Evolutionary conservation across 1,140 invertebrate genomes (phyloP).

Genomic region (Thalassaphorura encarpata): DNA sequence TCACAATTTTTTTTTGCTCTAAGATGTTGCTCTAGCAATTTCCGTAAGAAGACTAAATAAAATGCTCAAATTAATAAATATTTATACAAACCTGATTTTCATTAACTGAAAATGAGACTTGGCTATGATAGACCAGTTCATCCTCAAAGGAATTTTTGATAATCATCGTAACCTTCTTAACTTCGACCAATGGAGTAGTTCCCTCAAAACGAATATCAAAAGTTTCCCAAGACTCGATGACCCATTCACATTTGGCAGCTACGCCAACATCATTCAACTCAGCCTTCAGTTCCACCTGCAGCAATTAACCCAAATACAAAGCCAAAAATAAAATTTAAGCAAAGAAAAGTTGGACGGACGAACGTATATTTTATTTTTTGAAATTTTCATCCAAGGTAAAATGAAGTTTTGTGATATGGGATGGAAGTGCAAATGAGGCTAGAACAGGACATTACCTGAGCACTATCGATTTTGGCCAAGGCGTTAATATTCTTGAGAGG

Average conservation of each 20-base stretch:
- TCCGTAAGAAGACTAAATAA: too few relatives aligned
- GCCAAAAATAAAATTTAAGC: neutral
- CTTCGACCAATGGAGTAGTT: slow-evolving; percentile 13
- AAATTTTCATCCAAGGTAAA: too few relatives aligned
- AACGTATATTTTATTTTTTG: neutral
- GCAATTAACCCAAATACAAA: too few relatives aligned
- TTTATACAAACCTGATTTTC: slow-evolving; percentile 28
- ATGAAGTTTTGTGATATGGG: neutral
- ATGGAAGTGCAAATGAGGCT: neutral
- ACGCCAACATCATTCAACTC: slow-evolving; percentile 29
- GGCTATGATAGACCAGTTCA: slow-evolving; percentile 18
- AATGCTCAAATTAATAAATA: too few relatives aligned
- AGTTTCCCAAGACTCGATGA: slow-evolving; percentile 12
- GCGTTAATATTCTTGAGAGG: slow-evolving; percentile 28
- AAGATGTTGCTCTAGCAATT: too few relatives aligned
- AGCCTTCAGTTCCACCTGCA: slow-evolving; percentile 20
- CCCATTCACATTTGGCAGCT: slow-evolving; percentile 22
- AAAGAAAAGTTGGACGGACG: neutral
- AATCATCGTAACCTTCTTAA: slow-evolving; percentile 15
- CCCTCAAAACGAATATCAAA: slow-evolving; percentile 27
- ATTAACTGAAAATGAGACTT: slow-evolving; percentile 22
- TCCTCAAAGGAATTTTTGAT: slow-evolving; percentile 27
- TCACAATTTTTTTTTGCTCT: too few relatives aligned
- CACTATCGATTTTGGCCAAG: slow-evolving; percentile 26
- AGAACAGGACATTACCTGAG: slow-evolving; percentile 20